Conservation (phyloP, 1,140 invertebrate species). For the Agraylea sexmaculata region DNA sequence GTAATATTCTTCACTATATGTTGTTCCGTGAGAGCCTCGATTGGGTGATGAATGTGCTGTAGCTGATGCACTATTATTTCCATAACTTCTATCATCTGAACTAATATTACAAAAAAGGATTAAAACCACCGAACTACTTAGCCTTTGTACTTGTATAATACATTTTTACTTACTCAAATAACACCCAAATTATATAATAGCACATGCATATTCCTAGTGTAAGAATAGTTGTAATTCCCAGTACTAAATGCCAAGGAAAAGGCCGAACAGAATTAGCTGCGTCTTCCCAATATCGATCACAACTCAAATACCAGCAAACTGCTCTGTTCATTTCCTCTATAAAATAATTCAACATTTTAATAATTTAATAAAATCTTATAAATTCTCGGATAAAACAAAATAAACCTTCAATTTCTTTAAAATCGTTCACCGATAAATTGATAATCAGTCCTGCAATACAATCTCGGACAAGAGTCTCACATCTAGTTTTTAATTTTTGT, state of each 20-base stretch:
- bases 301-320: slow-evolving; percentile 84
- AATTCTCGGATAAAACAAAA: no score
- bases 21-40: slow-evolving; percentile 30
- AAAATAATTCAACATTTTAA: slow-evolving; percentile 20
- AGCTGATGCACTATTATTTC: slow-evolving; percentile 48
- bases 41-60: slow-evolving; percentile 48
- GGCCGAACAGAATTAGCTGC: slow-evolving; percentile 57
- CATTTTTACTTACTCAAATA: slow-evolving; percentile 67
- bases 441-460: slow-evolving; percentile 68
- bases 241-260: slow-evolving; percentile 67
- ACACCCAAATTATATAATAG: slow-evolving; percentile 82
- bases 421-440: slow-evolving; percentile 68
- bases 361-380: slow-evolving; percentile 6
- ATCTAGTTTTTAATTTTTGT: slow-evolving; percentile 56
- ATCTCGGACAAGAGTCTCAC: slow-evolving; percentile 48
- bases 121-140: neutral
- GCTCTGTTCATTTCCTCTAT: slow-evolving; percentile 74
- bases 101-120: slow-evolving; percentile 25
- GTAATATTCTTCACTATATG: slow-evolving; percentile 34
- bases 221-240: slow-evolving; percentile 62
- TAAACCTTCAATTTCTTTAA: slow-evolving; percentile 80
- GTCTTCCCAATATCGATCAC: slow-evolving; percentile 84
- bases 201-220: slow-evolving; percentile 72
- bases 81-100: slow-evolving; percentile 50
- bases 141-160: slow-evolving; percentile 8